A percentile compares a stretch with the other conserved stretches of the same genome.
These are phyloP conservation scores for Trichopoda pennipes DNA, from an alignment of 2,888 invertebrate genomes.

Conservation along the genomic window DNA sequence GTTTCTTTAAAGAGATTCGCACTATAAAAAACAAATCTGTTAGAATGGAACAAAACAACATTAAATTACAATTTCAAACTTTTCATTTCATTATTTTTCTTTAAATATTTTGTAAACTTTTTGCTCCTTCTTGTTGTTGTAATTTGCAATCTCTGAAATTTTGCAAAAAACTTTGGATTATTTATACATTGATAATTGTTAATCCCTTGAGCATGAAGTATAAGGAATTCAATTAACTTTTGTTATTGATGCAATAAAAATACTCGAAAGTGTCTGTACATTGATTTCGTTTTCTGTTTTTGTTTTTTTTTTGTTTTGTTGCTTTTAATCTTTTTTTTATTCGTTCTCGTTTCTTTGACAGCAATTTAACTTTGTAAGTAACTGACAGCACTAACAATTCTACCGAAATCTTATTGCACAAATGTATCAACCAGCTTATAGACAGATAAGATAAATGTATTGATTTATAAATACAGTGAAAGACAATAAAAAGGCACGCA, in stretches of 20 bases:
- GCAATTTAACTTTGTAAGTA: slow-evolving; percentile 64
- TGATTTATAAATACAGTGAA: slow-evolving; percentile 37
- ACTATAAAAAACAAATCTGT: too few relatives aligned
- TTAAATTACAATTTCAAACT: too few relatives aligned
- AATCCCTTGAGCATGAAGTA: slow-evolving; percentile 22
- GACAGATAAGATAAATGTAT: slow-evolving; percentile 51
- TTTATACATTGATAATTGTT: slow-evolving; percentile 39
- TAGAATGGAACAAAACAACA: too few relatives aligned
- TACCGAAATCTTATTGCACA: slow-evolving; percentile 31
- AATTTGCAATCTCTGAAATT: background rate
- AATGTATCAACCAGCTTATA: slow-evolving; percentile 44
- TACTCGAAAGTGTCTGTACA: slow-evolving; percentile 29
- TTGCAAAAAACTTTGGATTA: slow-evolving; percentile 1
- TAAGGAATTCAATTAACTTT: slow-evolving; percentile 60
- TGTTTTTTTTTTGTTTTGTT: slow-evolving; percentile 9
- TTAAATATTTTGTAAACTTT: background rate
- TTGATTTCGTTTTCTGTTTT: slow-evolving; percentile 43
- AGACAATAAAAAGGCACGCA: slow-evolving; percentile 5
- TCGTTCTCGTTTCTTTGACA: slow-evolving; percentile 49
- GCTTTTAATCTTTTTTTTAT: background rate
- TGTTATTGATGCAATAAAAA: slow-evolving; percentile 54
- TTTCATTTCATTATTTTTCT: too few relatives aligned
- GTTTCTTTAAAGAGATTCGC: too few relatives aligned
- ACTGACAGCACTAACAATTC: slow-evolving; percentile 59
- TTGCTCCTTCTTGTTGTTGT: background rate